phyloP scores from a whole-genome alignment of 2,797 vertebrate species.

The Poeciliopsis paucimaculata region DNA sequence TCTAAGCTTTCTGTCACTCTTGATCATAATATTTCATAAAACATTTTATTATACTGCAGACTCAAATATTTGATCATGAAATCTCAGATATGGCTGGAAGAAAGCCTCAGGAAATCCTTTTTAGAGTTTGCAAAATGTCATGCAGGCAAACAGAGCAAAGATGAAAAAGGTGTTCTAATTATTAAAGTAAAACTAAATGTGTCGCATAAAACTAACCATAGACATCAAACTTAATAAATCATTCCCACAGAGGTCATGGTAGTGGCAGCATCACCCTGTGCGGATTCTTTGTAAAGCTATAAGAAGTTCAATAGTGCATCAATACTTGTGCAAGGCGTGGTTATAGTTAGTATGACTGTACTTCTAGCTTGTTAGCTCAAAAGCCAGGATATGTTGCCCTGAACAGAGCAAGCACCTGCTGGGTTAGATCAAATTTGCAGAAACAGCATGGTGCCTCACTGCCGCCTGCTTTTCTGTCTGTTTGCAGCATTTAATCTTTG shows the following conservation, averaged over 20 bases:
- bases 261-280: neutral
- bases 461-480: neutral
- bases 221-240: neutral
- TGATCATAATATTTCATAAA: slow-evolving; percentile 3
- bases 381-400: neutral
- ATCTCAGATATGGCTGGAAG: neutral
- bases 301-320: neutral
- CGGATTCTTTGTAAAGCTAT: neutral
- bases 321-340: neutral
- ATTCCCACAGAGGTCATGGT: neutral
- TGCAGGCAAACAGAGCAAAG: neutral
- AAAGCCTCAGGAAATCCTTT: neutral
- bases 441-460: slow-evolving; percentile 6
- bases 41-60: neutral
- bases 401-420: slow-evolving; percentile 16
- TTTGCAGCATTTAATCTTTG: slow-evolving; percentile 7
- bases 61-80: neutral
- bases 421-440: slow-evolving; percentile 19
- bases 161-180: neutral
- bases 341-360: neutral
- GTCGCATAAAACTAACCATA: neutral
- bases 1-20: neutral
- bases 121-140: neutral
- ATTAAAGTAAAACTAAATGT: neutral
- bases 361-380: neutral